A percentile compares a stretch with the other conserved stretches of the same genome.
Conservation (phyloP, 2,888 invertebrate genomes). For the Cataglyphis albicans region DNA sequence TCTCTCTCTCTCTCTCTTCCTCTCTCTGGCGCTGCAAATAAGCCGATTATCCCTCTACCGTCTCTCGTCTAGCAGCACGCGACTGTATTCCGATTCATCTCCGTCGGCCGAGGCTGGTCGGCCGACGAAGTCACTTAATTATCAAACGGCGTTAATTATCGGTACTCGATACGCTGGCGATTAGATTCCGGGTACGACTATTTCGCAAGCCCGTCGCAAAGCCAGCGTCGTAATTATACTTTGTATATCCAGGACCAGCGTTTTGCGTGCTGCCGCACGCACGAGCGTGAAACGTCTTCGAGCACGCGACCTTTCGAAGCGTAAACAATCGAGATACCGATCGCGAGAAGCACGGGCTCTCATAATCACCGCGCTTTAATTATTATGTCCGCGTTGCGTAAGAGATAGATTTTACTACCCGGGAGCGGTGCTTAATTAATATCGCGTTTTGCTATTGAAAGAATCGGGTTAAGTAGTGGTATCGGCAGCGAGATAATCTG, state of each 20-base stretch:
- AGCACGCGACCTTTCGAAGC: slow-evolving; percentile 8
- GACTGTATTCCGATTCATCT: slow-evolving; percentile 45
- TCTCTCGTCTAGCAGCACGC: slow-evolving; percentile 40
- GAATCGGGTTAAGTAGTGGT: neutral
- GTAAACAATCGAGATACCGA: slow-evolving; percentile 55
- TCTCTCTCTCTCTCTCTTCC: slow-evolving; percentile 3
- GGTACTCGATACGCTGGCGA: slow-evolving; percentile 37
- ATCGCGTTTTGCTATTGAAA: neutral
- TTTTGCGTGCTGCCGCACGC: neutral
- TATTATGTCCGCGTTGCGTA: slow-evolving; percentile 36
- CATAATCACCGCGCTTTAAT: slow-evolving; percentile 46
- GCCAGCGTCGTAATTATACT: slow-evolving; percentile 49
- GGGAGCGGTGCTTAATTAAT: neutral
- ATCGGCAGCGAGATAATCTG: neutral
- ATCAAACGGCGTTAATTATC: slow-evolving; percentile 54
- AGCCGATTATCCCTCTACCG: slow-evolving; percentile 71
- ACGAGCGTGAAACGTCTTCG: neutral
- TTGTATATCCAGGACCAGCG: slow-evolving; percentile 11
- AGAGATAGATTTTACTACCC: slow-evolving; percentile 4
- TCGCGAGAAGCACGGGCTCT: neutral
- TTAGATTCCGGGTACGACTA: slow-evolving; percentile 15
- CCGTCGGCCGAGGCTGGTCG: slow-evolving; percentile 15
- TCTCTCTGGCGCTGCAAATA: slow-evolving; percentile 61
- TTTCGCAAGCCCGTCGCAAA: slow-evolving; percentile 40
- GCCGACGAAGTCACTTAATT: slow-evolving; percentile 47